A percentile compares a stretch with the other conserved stretches of the same genome.
phyloP scores from a whole-genome alignment of 2,888 invertebrate genomes.

The Rhamnusium bicolor region DNA sequence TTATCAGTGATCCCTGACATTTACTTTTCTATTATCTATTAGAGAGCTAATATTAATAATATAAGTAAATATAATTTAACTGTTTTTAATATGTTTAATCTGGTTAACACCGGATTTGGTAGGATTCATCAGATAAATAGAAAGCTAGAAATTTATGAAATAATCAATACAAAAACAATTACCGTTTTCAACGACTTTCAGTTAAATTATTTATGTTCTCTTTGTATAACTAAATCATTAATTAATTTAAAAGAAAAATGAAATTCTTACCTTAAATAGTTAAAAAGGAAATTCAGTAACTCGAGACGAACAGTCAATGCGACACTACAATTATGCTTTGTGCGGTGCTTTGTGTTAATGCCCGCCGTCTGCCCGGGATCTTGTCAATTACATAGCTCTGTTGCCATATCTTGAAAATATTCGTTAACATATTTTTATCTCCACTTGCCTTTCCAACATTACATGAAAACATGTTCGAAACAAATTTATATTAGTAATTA shows the following conservation, averaged over 20 bases:
- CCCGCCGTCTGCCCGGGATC: not conserved
- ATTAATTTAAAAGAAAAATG: not conserved
- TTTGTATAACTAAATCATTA: not conserved
- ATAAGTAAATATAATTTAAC: not conserved
- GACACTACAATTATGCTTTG: not conserved
- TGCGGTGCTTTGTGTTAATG: not conserved
- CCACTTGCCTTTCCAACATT: not conserved
- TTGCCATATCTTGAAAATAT: not conserved
- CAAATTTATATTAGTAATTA: no score
- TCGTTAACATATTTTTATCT: not conserved
- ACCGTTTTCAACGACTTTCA: not conserved
- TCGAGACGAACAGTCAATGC: not conserved
- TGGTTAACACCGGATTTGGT: conserved; percentile 28
- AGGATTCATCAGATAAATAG: conserved; percentile 24
- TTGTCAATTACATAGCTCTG: not conserved
- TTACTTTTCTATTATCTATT: not conserved
- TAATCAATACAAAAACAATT: conserved; percentile 22
- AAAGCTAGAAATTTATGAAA: conserved; percentile 4
- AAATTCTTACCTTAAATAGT: not conserved
- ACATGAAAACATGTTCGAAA: no score
- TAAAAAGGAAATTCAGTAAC: not conserved
- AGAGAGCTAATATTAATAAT: not conserved
- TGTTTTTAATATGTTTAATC: not conserved
- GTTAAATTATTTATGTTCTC: not conserved
- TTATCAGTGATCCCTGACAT: no score